Evolutionary conservation across 2,888 invertebrate genomes (phyloP).

Genomic region (Apotomis turbidana): DNA sequence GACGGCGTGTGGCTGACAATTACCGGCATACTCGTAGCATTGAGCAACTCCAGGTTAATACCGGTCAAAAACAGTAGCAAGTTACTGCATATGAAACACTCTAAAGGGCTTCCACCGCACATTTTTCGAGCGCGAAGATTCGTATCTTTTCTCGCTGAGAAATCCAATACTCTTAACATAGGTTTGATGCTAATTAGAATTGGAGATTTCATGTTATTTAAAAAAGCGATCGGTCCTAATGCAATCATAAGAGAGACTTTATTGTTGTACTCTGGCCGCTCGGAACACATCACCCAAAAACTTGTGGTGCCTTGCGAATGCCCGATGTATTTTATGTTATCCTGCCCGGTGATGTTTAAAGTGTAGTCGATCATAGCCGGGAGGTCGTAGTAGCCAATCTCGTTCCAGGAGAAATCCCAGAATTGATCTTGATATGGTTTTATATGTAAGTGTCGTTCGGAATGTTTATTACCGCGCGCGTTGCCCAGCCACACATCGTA

Average conservation of each 20-base stretch:
- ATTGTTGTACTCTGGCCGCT: slow-evolving; percentile 79
- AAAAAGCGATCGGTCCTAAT: slow-evolving; percentile 84
- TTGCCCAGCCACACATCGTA: slow-evolving; percentile 93
- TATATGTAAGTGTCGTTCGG: slow-evolving; percentile 77
- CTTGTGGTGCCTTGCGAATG: slow-evolving; percentile 87
- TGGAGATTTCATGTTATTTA: slow-evolving; percentile 68
- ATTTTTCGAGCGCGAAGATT: slow-evolving; percentile 48
- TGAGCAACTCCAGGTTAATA: slow-evolving; percentile 81
- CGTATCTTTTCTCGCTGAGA: slow-evolving; percentile 58
- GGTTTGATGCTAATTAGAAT: slow-evolving; percentile 60
- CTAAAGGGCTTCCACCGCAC: slow-evolving; percentile 71
- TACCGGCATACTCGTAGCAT: slow-evolving; percentile 82
- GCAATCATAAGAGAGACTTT: slow-evolving; percentile 82
- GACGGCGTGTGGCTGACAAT: slow-evolving; percentile 80
- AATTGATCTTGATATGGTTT: slow-evolving; percentile 70
- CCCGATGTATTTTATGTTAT: slow-evolving; percentile 86
- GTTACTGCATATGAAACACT: slow-evolving; percentile 83
- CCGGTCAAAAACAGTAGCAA: slow-evolving; percentile 85
- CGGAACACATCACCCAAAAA: slow-evolving; percentile 83
- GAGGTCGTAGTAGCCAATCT: slow-evolving; percentile 90
- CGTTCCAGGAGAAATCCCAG: slow-evolving; percentile 91
- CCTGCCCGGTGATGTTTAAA: slow-evolving; percentile 75
- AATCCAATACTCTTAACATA: slow-evolving; percentile 54
- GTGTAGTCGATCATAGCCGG: slow-evolving; percentile 91
- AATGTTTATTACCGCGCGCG: slow-evolving; percentile 88